These are phyloP conservation scores for Scaptomyza graminum DNA, from an alignment of 1,140 invertebrate genomes.

Conservation along the genomic window DNA sequence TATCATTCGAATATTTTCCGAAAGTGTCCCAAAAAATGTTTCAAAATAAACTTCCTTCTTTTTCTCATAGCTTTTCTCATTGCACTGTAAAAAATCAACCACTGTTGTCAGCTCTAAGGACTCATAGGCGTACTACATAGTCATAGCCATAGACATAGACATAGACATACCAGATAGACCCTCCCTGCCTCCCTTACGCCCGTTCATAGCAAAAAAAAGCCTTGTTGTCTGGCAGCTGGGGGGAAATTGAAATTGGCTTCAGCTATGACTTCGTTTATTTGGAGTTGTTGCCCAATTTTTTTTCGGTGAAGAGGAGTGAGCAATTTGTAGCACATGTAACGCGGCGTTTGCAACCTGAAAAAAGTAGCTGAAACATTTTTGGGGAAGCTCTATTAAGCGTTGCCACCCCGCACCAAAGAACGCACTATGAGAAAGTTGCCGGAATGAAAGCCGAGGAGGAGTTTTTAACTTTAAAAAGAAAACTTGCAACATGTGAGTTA, in stretches of 20 bases:
- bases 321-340: constrained; percentile 76
- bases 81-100: constrained; percentile 2
- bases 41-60: too few relatives aligned
- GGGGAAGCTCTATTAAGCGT: constrained; percentile 78
- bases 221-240: constrained; percentile 58
- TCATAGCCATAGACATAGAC: constrained; percentile 20
- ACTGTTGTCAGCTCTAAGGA: constrained; percentile 19
- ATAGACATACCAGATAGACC: constrained; percentile 23
- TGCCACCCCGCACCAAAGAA: constrained; percentile 36
- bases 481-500: constrained; percentile 45
- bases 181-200: background rate
- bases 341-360: constrained; percentile 61
- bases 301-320: constrained; percentile 12
- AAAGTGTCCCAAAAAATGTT: too few relatives aligned
- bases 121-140: background rate
- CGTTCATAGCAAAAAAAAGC: constrained; percentile 37
- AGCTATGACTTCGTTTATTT: constrained; percentile 35
- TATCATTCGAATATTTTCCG: too few relatives aligned
- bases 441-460: background rate
- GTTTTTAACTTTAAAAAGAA: constrained; percentile 64
- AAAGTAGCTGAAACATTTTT: constrained; percentile 54
- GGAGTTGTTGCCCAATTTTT: constrained; percentile 3
- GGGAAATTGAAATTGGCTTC: constrained; percentile 76
- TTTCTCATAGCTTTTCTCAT: too few relatives aligned
- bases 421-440: background rate